These are phyloP conservation scores for Scaptomyza cyrtandrae DNA, from an alignment of 2,888 invertebrate species.

Conservation along the genomic window DNA sequence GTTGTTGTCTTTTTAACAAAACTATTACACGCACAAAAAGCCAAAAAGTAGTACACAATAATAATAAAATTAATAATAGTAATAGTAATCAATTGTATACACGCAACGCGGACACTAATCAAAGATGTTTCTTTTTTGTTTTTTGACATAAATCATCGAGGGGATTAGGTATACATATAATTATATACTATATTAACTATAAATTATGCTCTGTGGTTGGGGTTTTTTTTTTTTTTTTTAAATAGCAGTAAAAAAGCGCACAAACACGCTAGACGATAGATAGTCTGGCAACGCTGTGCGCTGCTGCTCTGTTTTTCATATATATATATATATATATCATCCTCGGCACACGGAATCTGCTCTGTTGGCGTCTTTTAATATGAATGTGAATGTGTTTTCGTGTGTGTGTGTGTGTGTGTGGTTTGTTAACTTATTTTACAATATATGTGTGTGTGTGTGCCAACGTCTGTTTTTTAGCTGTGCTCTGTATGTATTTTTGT, in stretches of 20 bases:
- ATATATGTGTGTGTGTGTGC: slow-evolving; percentile 68
- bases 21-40: slow-evolving; percentile 44
- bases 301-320: slow-evolving; percentile 6
- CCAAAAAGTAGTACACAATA: slow-evolving; percentile 36
- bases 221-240: not conserved
- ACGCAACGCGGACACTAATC: slow-evolving; percentile 33
- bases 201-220: slow-evolving; percentile 14
- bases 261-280: slow-evolving; percentile 3
- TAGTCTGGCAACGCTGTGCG: slow-evolving; percentile 32
- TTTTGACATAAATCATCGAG: slow-evolving; percentile 24
- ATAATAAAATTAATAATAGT: slow-evolving; percentile 44
- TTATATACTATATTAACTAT: slow-evolving; percentile 33
- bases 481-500: slow-evolving; percentile 37
- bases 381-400: slow-evolving; percentile 23
- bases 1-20: slow-evolving; percentile 60
- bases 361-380: slow-evolving; percentile 17
- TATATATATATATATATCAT: not conserved
- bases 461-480: slow-evolving; percentile 58
- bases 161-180: slow-evolving; percentile 30
- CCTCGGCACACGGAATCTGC: slow-evolving; percentile 20
- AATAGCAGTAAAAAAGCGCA: slow-evolving; percentile 28
- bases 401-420: too few relatives aligned
- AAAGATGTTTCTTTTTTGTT: slow-evolving; percentile 7
- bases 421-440: slow-evolving; percentile 75
- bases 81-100: slow-evolving; percentile 38